These are phyloP conservation scores for Taenioides sp. DNA, from an alignment of 2,797 vertebrate species.

Conservation along the genomic window DNA sequence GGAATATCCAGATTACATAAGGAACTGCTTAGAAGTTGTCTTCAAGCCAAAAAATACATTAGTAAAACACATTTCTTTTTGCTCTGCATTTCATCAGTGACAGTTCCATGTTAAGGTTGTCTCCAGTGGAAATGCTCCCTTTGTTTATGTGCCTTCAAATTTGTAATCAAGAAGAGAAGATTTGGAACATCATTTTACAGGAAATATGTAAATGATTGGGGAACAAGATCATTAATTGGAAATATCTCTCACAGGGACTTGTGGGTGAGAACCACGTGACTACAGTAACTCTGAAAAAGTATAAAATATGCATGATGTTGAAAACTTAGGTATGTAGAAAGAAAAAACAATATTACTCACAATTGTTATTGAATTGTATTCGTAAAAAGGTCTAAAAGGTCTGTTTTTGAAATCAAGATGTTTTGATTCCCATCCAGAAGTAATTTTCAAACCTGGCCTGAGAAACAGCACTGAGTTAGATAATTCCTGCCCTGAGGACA, in stretches of 20 bases:
- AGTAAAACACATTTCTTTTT: slow-evolving; percentile 36
- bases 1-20: slow-evolving; percentile 42
- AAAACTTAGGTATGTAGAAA: too few relatives aligned
- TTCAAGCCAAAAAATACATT: slow-evolving; percentile 51
- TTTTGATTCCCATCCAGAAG: too few relatives aligned
- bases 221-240: background rate
- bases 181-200: background rate
- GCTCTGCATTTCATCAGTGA: slow-evolving; percentile 48
- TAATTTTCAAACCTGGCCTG: too few relatives aligned
- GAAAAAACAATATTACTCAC: too few relatives aligned
- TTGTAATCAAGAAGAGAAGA: background rate
- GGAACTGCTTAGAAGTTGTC: slow-evolving; percentile 46
- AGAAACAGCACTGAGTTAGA: too few relatives aligned
- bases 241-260: background rate
- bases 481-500: too few relatives aligned
- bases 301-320: too few relatives aligned
- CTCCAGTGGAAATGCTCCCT: slow-evolving; percentile 17
- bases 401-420: too few relatives aligned
- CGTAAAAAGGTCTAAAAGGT: too few relatives aligned
- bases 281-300: too few relatives aligned
- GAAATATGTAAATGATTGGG: background rate
- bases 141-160: background rate
- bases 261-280: too few relatives aligned
- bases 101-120: slow-evolving; percentile 14
- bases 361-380: too few relatives aligned